A percentile compares a stretch with the other conserved stretches of the same genome.
Evolutionary conservation across 2,888 invertebrate genomes (phyloP).

Genomic region (Criorhina ranunculi): DNA sequence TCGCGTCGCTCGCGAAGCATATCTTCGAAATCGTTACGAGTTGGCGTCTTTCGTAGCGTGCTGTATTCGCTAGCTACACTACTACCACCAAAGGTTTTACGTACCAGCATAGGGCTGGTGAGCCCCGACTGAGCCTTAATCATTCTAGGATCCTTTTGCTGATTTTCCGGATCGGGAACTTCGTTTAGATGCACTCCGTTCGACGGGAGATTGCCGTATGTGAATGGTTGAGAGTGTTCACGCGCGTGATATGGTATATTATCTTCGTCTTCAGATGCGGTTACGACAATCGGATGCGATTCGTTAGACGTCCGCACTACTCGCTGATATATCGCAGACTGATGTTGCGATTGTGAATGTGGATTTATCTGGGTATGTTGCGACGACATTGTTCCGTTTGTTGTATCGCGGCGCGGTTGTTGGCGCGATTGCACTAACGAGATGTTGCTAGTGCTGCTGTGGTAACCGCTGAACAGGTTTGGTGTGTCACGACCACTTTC

Average conservation of each 20-base stretch:
- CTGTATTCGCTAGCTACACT: constrained; percentile 80
- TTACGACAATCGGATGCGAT: constrained; percentile 49
- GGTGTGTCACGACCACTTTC: constrained; percentile 79
- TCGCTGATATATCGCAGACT: constrained; percentile 84
- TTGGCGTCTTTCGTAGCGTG: constrained; percentile 82
- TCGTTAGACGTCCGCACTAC: constrained; percentile 84
- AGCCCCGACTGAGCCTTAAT: constrained; percentile 90
- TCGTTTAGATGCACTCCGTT: constrained; percentile 78
- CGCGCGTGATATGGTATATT: constrained; percentile 96
- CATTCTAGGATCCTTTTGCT: constrained; percentile 84
- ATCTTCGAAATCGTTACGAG: constrained; percentile 84
- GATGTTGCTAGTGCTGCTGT: constrained; percentile 73
- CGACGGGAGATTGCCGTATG: constrained; percentile 89
- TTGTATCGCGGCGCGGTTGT: constrained; percentile 48
- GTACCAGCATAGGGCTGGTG: constrained; percentile 93
- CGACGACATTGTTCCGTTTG: constrained; percentile 54
- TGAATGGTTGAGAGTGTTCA: constrained; percentile 94
- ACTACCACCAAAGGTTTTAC: constrained; percentile 87
- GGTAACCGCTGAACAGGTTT: constrained; percentile 76
- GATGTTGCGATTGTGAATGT: constrained; percentile 77
- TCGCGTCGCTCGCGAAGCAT: constrained; percentile 84
- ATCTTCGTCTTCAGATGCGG: constrained; percentile 81
- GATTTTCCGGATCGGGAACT: constrained; percentile 83
- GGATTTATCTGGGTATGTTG: constrained; percentile 63
- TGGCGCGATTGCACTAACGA: constrained; percentile 75